Evolutionary conservation across 2,113 vertebrate genomes (phyloP), one percentile per base, ranked within the genome.

Genomic region (Malaclemys terrapin): DNA sequence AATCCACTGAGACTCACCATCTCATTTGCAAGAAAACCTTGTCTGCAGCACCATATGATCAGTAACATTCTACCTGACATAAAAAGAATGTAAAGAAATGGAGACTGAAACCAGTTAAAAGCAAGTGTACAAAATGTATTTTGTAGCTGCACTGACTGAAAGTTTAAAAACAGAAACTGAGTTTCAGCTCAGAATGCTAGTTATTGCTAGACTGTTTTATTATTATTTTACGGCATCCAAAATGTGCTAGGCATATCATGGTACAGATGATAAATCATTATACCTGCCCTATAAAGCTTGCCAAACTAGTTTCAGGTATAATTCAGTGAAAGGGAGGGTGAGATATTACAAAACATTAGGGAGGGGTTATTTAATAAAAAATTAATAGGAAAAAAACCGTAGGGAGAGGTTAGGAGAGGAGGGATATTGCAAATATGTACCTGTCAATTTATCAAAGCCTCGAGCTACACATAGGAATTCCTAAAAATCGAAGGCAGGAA

Each of bases 61-160:
- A 86, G 90, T 89, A 95, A 89, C 24, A 80, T 91, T 84, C 79
- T 45, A 79, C 42, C 79, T 90, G 27, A 96, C 96, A 92, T 93
- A 19, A 87, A 88, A 93, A 97, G 76, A 90, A 84, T 81, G 94
- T 35, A 35, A 89, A 65, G 49, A 97, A 96, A 86, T 31, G 54
- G 17, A 82, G 50, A 76, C 24, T 88, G 88, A 88, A 78, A 80
- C 31, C 20, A 50, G n/a, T 95, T 94, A 96, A 97, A 97, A 94
- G 6, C 29, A 96, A 81, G 54, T 56, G 87, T 24, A 82, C 0
- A 81, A 62, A 85, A 88, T 42, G 1, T 1, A 9, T 31, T 82
- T 93, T 90, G 10, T 52, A 78, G 47, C 29, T 57, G 84, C 89
- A 89, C 81, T 35, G 9, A 88, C 59, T 45, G 8, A 89, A 57